Evolutionary conservation across 2,113 vertebrate species (phyloP), one percentile per base, ranked within the genome.

Genomic region (Pituophis catenifer): DNA sequence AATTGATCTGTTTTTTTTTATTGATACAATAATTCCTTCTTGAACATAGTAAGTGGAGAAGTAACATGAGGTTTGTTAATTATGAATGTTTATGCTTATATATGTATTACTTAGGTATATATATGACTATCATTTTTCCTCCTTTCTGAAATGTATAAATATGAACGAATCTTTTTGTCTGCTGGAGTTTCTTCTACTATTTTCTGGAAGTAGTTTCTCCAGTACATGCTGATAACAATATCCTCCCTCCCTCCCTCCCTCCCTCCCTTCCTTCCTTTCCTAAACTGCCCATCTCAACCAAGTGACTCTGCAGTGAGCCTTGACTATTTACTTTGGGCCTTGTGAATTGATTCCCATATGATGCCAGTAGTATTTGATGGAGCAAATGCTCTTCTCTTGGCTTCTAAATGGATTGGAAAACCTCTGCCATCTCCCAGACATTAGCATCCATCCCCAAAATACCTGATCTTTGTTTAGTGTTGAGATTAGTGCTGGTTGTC

Each of bases 401-500:
- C n/a, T 38, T 81, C n/a, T 38, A 81, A 19, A 38, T 81, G n/a
- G 70, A 81, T 38, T 38, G 8, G 7, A 38, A 81, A 81, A 81
- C 8, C 8, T 81, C 70, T 81, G 33, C 2, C 70, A n/a, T 23
- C 81, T 52, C 50, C 24, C 1, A 24, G 13, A 26, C 2, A 23
- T 8, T 29, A 55, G 19, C 12, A 48, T 2, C 75, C 8, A 57
- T 10, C 17, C 55, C 91, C 2, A 9, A 8, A 93, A 91, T 94
- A 99, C 99, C 97, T 85, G 92, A 0, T 93, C 98, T 96, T 65
- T 88, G 88, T 0, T 11, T 1, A 0, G 98, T 98, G 62, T 90
- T 1, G 6, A 97, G 55, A 0, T 92, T 48, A 3, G 53, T 1
- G 81, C 0, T 99, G 91, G 98, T 98, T 93, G 58, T 0, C 91